These are phyloP conservation scores for Agrilus mali DNA, from an alignment of 2,888 invertebrate genomes.

Conservation along the genomic window DNA sequence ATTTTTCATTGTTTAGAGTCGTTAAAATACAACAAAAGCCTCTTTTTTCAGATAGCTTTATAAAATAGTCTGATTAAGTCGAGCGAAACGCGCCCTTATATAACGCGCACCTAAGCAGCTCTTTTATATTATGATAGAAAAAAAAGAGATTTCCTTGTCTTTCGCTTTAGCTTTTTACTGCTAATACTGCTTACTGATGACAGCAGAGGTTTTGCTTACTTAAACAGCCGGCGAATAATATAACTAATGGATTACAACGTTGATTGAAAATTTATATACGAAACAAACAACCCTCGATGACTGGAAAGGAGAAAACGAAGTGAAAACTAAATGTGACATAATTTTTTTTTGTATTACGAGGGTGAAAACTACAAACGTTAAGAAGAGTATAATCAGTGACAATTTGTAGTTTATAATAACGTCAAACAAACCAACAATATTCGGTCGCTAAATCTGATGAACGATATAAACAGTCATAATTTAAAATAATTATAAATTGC, in stretches of 20 bases:
- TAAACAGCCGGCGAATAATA: constrained; percentile 32
- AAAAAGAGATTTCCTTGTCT: constrained; percentile 29
- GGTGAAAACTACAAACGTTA: too few relatives aligned
- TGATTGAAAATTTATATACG: constrained; percentile 35
- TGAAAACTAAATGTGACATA: too few relatives aligned
- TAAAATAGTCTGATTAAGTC: constrained; percentile 34
- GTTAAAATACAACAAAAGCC: constrained; percentile 32
- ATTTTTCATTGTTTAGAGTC: constrained; percentile 30
- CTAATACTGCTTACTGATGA: too few relatives aligned
- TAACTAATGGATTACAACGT: constrained; percentile 36
- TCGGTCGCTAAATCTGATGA: too few relatives aligned
- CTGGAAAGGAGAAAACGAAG: too few relatives aligned
- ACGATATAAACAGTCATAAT: too few relatives aligned
- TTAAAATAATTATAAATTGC: too few relatives aligned
- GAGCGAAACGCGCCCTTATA: constrained; percentile 32
- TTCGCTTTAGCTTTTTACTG: constrained; percentile 20
- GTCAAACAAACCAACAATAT: too few relatives aligned
- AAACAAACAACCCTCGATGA: constrained; percentile 19
- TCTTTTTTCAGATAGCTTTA: constrained; percentile 27
- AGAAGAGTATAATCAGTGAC: too few relatives aligned
- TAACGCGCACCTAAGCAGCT: too few relatives aligned
- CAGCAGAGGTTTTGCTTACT: constrained; percentile 27
- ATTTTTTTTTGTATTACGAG: too few relatives aligned
- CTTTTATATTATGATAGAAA: constrained; percentile 22
- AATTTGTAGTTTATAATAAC: too few relatives aligned